Conservation (phyloP, 2,797 vertebrate species). For the Typhlichthys eigenmanni region DNA sequence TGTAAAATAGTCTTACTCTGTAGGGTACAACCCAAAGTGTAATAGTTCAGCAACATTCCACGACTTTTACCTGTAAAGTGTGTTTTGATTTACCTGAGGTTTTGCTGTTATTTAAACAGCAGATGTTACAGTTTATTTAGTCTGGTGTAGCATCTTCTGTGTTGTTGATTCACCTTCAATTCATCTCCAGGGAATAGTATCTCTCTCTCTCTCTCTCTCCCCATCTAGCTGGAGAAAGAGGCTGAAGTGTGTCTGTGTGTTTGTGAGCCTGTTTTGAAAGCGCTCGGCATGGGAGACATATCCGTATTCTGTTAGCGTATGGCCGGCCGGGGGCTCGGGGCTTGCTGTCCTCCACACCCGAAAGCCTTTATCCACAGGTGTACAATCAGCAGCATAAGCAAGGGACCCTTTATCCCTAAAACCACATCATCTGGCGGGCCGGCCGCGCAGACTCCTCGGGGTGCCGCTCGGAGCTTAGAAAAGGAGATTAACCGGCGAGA, state of each 20-base stretch:
- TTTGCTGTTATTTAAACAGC: too few relatives aligned
- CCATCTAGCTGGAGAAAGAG: too few relatives aligned
- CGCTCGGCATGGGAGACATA: conserved; percentile 20
- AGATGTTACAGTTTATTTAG: too few relatives aligned
- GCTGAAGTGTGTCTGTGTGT: neutral
- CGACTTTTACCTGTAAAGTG: too few relatives aligned
- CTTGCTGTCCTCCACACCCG: conserved; percentile 54
- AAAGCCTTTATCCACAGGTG: conserved; percentile 72
- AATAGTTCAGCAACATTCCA: too few relatives aligned
- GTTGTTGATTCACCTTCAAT: too few relatives aligned
- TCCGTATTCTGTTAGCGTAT: conserved; percentile 56
- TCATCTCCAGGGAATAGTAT: too few relatives aligned
- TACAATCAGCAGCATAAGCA: conserved; percentile 75
- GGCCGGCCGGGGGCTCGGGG: conserved; percentile 43
- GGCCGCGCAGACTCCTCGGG: conserved; percentile 9
- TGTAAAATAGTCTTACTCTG: too few relatives aligned
- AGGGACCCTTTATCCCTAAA: conserved; percentile 64
- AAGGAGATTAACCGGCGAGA: conserved; percentile 57
- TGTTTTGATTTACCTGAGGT: too few relatives aligned
- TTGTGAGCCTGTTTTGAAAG: conserved; percentile 29
- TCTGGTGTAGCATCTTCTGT: too few relatives aligned
- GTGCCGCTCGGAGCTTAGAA: conserved; percentile 58
- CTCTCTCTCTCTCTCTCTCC: too few relatives aligned
- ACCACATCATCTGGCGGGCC: conserved; percentile 65
- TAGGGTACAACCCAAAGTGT: too few relatives aligned